Conservation (phyloP, 1,140 invertebrate genomes). For the Mamestra configurata region DNA sequence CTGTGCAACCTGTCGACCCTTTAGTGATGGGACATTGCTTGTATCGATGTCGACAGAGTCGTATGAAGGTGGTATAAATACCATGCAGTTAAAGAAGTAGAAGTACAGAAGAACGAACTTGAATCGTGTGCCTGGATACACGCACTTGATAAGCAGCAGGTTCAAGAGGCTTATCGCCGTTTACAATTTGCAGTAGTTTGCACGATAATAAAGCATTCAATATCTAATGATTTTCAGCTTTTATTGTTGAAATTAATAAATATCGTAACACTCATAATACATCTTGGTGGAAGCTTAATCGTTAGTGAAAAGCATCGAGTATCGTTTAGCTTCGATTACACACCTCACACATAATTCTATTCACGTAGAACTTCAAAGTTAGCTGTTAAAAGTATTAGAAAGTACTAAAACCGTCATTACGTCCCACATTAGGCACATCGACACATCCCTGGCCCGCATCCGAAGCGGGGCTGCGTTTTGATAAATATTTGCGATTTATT, state of each 20-base stretch:
- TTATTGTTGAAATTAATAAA: not conserved
- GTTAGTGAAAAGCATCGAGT: not conserved
- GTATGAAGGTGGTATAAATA: not conserved
- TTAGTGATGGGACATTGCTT: conserved; percentile 24
- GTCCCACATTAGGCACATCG: conserved; percentile 33
- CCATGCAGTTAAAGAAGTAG: no score
- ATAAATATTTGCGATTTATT: conserved; percentile 87
- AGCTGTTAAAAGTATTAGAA: not conserved
- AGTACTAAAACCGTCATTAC: conserved; percentile 3
- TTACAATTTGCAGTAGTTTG: no score
- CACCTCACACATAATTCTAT: not conserved
- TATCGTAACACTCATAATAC: not conserved
- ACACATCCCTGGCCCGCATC: conserved; percentile 55
- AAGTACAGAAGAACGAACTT: no score
- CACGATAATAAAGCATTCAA: no score
- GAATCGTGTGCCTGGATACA: no score
- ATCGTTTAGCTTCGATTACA: not conserved
- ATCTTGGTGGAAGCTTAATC: not conserved
- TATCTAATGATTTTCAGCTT: no score
- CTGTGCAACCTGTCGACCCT: conserved; percentile 52
- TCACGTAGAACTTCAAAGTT: not conserved
- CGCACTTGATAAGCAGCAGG: no score
- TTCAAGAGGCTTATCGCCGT: no score
- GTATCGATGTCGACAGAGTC: conserved; percentile 13
- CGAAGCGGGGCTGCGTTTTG: conserved; percentile 68